phyloP scores from a whole-genome alignment of 2,797 vertebrate genomes.

The Corythornis leucogaster region DNA sequence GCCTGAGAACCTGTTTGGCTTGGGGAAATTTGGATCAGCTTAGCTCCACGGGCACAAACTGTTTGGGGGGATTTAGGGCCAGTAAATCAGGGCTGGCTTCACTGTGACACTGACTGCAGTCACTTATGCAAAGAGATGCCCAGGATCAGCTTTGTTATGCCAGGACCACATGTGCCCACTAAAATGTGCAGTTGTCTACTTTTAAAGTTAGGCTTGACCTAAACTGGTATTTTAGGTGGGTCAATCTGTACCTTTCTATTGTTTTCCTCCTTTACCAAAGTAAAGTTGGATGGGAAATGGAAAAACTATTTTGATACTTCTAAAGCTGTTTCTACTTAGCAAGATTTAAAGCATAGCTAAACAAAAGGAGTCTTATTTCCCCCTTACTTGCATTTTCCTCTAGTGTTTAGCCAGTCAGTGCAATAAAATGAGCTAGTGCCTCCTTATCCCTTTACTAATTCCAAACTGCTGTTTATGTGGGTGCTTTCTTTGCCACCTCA shows the following conservation, averaged over 20 bases:
- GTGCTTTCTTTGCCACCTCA: neutral
- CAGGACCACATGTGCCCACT: neutral
- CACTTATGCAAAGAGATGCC: neutral
- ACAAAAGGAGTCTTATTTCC: neutral
- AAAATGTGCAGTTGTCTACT: neutral
- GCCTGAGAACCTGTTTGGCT: neutral
- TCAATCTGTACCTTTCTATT: neutral
- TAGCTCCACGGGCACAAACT: neutral
- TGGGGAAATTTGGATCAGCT: neutral
- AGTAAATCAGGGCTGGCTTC: neutral
- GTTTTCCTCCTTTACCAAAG: neutral
- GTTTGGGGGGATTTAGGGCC: neutral
- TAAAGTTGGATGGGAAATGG: neutral
- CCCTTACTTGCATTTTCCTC: neutral
- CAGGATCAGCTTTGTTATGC: neutral
- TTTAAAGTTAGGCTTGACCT: neutral
- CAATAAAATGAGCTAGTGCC: neutral
- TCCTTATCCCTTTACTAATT: neutral
- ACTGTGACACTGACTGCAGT: neutral
- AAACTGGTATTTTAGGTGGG: neutral
- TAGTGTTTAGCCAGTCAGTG: neutral
- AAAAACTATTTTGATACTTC: neutral
- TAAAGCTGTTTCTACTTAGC: constrained; percentile 7
- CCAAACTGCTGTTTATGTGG: neutral
- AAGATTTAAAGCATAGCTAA: neutral